Evolutionary conservation across 2,113 vertebrate species (phyloP), one percentile per base, ranked within the genome.

Genomic region (Balaenoptera acutorostrata): DNA sequence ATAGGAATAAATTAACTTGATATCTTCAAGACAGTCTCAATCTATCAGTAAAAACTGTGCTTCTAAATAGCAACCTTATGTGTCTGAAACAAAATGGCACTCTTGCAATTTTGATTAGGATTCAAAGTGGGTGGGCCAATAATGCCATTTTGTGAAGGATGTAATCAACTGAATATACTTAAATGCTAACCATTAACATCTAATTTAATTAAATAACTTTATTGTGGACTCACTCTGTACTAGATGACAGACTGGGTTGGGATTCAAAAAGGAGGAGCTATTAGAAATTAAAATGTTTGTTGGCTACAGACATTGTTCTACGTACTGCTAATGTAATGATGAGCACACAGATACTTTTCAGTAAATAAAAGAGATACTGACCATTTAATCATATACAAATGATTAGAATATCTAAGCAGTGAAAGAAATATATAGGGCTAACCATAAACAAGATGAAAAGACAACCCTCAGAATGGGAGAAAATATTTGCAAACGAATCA

Each of bases 1-100:
- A 92, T 87, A 55, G 14, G 46, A 74, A 64, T 92, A 87, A 78
- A 87, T 66, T 89, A 97, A 91, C 29, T 89, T 74, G 80, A 39
- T 59, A 80, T 82, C 7, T 55, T 92, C 36, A 72, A 93, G 39
- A n/a, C 41, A n/a, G 15, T 33, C 21, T 84, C 66, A 64, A 88
- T 57, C 33, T 64, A 78, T 41, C n/a, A 92, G 27, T 68, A 74
- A 74, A 92, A 91, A 8, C 8, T 6, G 18, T 72, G 14, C 66
- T 72, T 84, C 72, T 69, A 75, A 94, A 81, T 11, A 81, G 6
- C 27, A 83, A 49, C 33, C 7, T 84, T n/a, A 33, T 27, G 14
- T 27, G 25, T 63, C 64, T 88, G 23, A 95, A 88, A 88, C 64
- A 94, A 90, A 90, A 80, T 36, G 36, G 18, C 41, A 88, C 33